Evolutionary conservation across 2,797 vertebrate genomes (phyloP), one percentile per base, ranked within the genome.

Genomic region (Lateolabrax maculatus): DNA sequence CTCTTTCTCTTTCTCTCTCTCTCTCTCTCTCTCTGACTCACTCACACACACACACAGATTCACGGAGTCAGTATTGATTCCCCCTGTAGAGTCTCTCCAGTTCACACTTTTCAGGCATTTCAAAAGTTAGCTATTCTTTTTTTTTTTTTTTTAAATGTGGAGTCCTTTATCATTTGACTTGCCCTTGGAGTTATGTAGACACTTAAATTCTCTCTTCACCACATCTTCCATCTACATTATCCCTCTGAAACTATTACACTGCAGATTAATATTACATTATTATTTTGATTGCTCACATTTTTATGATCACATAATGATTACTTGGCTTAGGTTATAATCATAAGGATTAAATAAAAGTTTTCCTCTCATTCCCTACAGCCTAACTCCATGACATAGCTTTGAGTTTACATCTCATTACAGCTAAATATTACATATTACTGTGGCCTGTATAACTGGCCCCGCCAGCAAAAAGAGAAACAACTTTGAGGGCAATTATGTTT

Each of bases 261-360:
- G 46, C 66, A 39, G n/a, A 86, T 87, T 79, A 83, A 83, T 79
- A 76, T 80, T 77, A 57, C 80, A 90, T 76, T 60, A 60, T 61
- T 68, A 53, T 41, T 91, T 75, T 83, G 74, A 87, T 78, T 81
- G 71, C 48, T 77, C 65, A 51, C 39, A 53, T 52, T 81, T 84
- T 78, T 67, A 84, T 73, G 60, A 51, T 67, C 41, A 41, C 70
- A 41, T 64, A 75, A 78, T 78, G 53, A 63, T 63, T 34, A 6
- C 31, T 53, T 39, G 58, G 53, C 63, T 81, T 46, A 36, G 41
- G 25, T 64, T 65, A 75, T 79, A 80, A 79, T 62, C 55, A 61
- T 51, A 23, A 56, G 11, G 63, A 81, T 60, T 63, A 44, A 57
- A 69, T 60, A 77, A 69, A 67, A 58, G 1, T 18, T 53, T 44